These are phyloP conservation scores for Myodes glareolus DNA, from an alignment of 2,113 vertebrate species.

Conservation along the genomic window DNA sequence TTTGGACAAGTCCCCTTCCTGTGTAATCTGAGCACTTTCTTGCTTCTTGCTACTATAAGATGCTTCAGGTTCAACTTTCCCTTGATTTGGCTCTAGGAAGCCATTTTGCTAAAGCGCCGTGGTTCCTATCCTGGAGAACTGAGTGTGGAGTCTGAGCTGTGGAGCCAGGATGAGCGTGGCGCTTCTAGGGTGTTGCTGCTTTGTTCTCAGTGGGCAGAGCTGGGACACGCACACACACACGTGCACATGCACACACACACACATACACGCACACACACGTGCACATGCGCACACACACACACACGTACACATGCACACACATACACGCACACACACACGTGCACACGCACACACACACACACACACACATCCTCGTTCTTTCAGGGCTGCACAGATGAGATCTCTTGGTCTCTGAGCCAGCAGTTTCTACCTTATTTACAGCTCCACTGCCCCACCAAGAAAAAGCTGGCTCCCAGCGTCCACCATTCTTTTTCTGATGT, in stretches of 20 bases:
- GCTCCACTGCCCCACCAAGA: rapidly evolving
- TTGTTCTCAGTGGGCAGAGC: not conserved
- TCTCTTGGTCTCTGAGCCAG: not conserved
- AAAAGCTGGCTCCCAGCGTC: too few relatives aligned
- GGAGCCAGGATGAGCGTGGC: too few relatives aligned
- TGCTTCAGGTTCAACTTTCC: not conserved
- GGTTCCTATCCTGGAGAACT: not conserved
- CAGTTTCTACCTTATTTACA: rapidly evolving
- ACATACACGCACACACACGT: rapidly evolving
- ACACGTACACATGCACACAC: rapidly evolving
- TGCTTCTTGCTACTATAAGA: not conserved
- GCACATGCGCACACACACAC: rapidly evolving
- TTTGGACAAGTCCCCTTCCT: not conserved
- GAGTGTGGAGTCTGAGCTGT: not conserved
- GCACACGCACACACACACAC: rapidly evolving
- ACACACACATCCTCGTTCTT: too few relatives aligned
- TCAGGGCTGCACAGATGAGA: too few relatives aligned
- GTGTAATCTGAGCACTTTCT: not conserved
- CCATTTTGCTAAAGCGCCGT: not conserved
- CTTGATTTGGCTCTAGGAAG: not conserved
- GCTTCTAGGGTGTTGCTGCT: not conserved
- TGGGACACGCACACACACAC: not conserved
- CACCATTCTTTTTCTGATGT: not conserved
- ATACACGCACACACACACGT: rapidly evolving
- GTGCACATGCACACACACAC: rapidly evolving